These are phyloP conservation scores for Nasua narica DNA, from an alignment of 2,797 vertebrate species.

Conservation along the genomic window DNA sequence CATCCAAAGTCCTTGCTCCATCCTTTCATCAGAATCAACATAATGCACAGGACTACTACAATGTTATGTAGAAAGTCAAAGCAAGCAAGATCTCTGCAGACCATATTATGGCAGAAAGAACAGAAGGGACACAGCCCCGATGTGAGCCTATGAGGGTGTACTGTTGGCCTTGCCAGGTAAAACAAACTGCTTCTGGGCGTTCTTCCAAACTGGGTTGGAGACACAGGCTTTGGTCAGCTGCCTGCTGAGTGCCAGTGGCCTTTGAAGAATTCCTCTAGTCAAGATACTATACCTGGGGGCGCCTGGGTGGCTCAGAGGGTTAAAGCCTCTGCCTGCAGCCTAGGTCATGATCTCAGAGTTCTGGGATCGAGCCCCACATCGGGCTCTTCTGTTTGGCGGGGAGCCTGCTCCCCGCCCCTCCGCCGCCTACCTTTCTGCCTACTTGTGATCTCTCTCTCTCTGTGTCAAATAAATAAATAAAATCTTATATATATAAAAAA, in stretches of 20 bases:
- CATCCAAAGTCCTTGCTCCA: neutral
- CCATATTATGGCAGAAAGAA: neutral
- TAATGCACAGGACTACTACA: neutral
- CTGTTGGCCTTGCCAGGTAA: neutral
- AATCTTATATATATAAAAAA: no score
- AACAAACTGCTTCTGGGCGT: neutral
- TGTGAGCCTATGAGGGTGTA: neutral
- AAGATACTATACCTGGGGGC: neutral
- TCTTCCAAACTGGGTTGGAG: neutral
- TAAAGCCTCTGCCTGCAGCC: no score
- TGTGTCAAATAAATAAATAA: no score
- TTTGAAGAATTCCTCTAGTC: neutral
- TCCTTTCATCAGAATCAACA: neutral
- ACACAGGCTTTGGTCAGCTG: neutral
- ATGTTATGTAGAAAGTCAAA: neutral
- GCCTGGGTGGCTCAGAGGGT: no score
- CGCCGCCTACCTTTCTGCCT: no score
- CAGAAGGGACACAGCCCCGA: neutral
- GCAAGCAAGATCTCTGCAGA: neutral
- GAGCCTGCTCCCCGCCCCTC: no score
- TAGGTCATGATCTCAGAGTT: no score
- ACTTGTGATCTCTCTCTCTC: no score
- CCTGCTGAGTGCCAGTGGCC: neutral
- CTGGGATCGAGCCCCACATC: no score
- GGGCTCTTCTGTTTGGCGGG: no score